Percentiles rank a stretch among this genome's conserved stretches.
Conservation (phyloP, 1,140 invertebrate species). For the Parasteatoda tepidariorum region DNA sequence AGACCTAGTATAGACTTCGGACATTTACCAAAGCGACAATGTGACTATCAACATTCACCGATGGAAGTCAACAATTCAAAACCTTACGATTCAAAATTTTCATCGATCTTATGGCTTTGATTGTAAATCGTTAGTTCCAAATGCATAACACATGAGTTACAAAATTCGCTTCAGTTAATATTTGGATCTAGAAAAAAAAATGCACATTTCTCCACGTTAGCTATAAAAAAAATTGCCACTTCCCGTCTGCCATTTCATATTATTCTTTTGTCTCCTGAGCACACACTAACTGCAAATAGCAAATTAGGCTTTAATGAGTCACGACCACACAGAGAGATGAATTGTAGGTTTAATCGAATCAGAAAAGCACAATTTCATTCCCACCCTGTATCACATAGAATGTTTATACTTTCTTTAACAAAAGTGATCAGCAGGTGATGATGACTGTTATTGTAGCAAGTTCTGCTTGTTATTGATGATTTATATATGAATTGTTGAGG, state of each 20-base stretch:
- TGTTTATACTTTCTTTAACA: neutral
- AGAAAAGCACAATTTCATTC: slow-evolving; percentile 14
- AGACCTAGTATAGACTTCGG: too few species aligned
- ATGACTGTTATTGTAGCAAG: neutral
- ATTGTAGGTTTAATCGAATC: slow-evolving; percentile 18
- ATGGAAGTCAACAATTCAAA: too few species aligned
- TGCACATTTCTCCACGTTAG: too few species aligned
- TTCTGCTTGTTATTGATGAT: slow-evolving; percentile 3
- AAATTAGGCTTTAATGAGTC: slow-evolving; percentile 41
- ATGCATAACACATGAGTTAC: too few species aligned
- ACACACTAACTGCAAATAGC: neutral
- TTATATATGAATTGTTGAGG: neutral
- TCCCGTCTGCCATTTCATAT: neutral
- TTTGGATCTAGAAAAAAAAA: too few species aligned
- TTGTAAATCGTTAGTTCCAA: too few species aligned
- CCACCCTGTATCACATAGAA: neutral
- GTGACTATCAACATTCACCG: too few species aligned
- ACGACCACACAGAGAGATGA: slow-evolving; percentile 26
- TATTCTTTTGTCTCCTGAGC: slow-evolving; percentile 2
- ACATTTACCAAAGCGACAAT: too few species aligned
- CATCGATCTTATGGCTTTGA: too few species aligned
- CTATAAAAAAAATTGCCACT: too few species aligned
- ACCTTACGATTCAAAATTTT: too few species aligned
- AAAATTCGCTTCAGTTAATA: too few species aligned
- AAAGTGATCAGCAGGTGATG: slow-evolving; percentile 1